A percentile compares a stretch with the other conserved stretches of the same genome.
Evolutionary conservation across 2,113 vertebrate species (phyloP).

Genomic region (Phalacrocorax pelagicus): DNA sequence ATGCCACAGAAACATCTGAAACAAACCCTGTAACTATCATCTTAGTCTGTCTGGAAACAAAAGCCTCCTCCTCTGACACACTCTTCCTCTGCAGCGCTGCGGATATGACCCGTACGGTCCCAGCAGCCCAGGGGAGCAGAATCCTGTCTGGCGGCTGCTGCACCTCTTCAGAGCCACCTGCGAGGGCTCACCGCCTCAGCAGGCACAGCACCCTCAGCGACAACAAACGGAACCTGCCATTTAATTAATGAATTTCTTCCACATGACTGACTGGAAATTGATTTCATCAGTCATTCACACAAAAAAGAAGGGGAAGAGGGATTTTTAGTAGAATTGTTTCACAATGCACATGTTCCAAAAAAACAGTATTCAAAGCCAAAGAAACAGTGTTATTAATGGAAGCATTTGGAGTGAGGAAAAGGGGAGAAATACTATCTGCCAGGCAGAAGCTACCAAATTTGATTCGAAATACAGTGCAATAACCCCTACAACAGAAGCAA

Average conservation of each 20-base stretch:
- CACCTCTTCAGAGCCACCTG: neutral
- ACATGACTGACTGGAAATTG: neutral
- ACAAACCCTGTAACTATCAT: neutral
- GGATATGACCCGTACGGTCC: rapidly evolving
- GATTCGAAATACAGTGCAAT: neutral
- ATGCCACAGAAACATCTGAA: neutral
- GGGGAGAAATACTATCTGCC: neutral
- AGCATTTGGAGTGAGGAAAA: neutral
- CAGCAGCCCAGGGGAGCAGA: neutral
- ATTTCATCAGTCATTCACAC: neutral
- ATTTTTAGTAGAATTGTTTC: neutral
- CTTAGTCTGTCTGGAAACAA: neutral
- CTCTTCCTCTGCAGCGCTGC: no score
- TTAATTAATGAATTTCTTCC: neutral
- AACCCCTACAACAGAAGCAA: neutral
- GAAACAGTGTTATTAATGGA: neutral
- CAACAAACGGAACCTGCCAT: neutral
- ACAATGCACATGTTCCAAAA: neutral
- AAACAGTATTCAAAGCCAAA: neutral
- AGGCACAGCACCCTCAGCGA: neutral
- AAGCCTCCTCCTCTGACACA: neutral
- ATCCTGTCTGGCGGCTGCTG: neutral
- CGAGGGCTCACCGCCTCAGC: neutral
- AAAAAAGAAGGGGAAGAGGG: neutral
- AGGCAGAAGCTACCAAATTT: neutral